A percentile compares a stretch with the other conserved stretches of the same genome.
phyloP scores from a whole-genome alignment of 2,888 invertebrate species.

The Brachylomia viminalis region DNA sequence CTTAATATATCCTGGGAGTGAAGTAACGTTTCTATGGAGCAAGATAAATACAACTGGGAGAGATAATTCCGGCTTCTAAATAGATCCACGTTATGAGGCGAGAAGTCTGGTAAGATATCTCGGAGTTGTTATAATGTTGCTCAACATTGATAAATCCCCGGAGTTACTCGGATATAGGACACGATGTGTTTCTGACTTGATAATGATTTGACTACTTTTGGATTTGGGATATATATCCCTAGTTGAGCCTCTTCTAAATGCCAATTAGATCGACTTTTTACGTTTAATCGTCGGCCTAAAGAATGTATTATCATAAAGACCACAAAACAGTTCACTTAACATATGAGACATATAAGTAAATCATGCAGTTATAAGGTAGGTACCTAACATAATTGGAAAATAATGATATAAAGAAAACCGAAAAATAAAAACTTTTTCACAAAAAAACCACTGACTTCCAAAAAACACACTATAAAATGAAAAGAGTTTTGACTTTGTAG shows the following conservation, averaged over 20 bases:
- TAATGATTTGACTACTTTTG: background rate
- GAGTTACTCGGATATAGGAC: background rate
- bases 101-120: background rate
- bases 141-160: background rate
- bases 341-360: background rate
- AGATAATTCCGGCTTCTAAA: background rate
- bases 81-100: background rate
- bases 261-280: background rate
- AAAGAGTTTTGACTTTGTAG: no score
- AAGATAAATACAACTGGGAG: background rate
- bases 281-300: background rate
- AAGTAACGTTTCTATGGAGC: background rate
- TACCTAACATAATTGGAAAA: no score
- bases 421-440: no score
- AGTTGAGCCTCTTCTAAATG: background rate
- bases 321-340: background rate
- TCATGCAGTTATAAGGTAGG: background rate
- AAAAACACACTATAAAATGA: no score
- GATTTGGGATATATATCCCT: background rate
- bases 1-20: background rate
- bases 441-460: no score
- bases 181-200: background rate
- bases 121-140: background rate
- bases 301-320: background rate
- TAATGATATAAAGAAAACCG: no score